Evolutionary conservation across 1,140 invertebrate genomes (phyloP).

Genomic region (Dendrolimus punctatus): DNA sequence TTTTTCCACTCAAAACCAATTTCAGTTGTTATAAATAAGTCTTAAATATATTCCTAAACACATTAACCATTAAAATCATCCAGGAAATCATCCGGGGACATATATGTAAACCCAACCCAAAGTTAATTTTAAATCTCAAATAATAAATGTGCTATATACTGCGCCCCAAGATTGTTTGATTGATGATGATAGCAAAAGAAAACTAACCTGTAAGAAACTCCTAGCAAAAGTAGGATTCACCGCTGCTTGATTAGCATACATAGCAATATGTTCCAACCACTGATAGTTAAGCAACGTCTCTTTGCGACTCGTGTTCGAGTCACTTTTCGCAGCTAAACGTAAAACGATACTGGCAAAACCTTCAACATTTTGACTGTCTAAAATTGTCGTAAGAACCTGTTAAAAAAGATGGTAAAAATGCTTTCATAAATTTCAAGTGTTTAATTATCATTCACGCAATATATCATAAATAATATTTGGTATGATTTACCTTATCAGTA

Average conservation of each 20-base stretch:
- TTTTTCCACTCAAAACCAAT: no score
- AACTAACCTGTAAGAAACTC: constrained; percentile 46
- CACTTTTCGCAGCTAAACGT: constrained; percentile 32
- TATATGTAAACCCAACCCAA: no score
- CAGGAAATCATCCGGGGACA: no score
- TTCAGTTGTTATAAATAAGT: no score
- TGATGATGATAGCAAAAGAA: background rate
- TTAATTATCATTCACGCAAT: constrained; percentile 2
- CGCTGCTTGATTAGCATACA: constrained; percentile 52
- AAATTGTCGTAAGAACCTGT: constrained; percentile 48
- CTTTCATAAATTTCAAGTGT: background rate
- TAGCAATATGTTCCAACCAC: constrained; percentile 55
- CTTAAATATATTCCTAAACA: no score
- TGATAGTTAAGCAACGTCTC: constrained; percentile 43
- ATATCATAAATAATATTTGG: constrained; percentile 1
- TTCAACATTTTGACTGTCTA: constrained; percentile 56
- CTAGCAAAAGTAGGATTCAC: constrained; percentile 45
- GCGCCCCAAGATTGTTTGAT: no score
- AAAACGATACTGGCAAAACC: constrained; percentile 57
- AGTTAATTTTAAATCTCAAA: no score
- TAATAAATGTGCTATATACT: no score
- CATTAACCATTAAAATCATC: no score
- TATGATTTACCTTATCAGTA: constrained; percentile 46
- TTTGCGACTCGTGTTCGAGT: constrained; percentile 30
- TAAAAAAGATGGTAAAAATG: constrained; percentile 6